Percentiles rank a stretch among this genome's conserved stretches.
These are phyloP conservation scores for Callyntrura guangdongensis DNA, from an alignment of 2,888 invertebrate species.

Conservation along the genomic window DNA sequence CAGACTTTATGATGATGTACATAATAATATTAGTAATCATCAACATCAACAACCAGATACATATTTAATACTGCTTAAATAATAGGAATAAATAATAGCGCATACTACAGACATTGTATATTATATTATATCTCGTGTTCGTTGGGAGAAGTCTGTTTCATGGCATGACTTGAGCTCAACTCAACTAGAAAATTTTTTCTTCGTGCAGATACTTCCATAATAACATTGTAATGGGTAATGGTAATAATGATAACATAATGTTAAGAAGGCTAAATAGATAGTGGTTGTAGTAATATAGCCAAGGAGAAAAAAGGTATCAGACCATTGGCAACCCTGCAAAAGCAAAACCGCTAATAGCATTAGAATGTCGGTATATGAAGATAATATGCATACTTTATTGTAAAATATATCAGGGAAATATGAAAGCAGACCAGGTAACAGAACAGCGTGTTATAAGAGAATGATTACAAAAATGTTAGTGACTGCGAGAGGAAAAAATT, in stretches of 20 bases:
- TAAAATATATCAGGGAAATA: slow-evolving; percentile 7
- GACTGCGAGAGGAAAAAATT: slow-evolving; percentile 37
- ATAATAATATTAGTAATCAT: slow-evolving; percentile 45
- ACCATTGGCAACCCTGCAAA: slow-evolving; percentile 40
- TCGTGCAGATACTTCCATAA: slow-evolving; percentile 50
- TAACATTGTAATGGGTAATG: slow-evolving; percentile 26
- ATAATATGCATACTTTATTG: not conserved
- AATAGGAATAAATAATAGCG: slow-evolving; percentile 18
- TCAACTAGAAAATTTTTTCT: slow-evolving; percentile 43
- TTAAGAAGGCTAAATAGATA: slow-evolving; percentile 41
- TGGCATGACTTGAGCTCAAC: slow-evolving; percentile 42
- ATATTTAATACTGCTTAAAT: slow-evolving; percentile 20
- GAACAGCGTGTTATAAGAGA: not conserved
- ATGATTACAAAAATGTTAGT: slow-evolving; percentile 28
- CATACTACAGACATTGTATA: not conserved
- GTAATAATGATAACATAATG: slow-evolving; percentile 37
- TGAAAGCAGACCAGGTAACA: slow-evolving; percentile 40
- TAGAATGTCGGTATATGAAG: slow-evolving; percentile 7
- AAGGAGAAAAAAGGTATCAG: not conserved
- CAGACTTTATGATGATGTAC: slow-evolving; percentile 41
- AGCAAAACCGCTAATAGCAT: slow-evolving; percentile 50
- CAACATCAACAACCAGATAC: slow-evolving; percentile 16
- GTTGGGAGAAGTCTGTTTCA: slow-evolving; percentile 19
- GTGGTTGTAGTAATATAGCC: not conserved
- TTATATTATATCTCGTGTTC: not conserved